These are phyloP conservation scores for Dolichomitus sp. DNA, from an alignment of 2,888 invertebrate species.

Conservation along the genomic window DNA sequence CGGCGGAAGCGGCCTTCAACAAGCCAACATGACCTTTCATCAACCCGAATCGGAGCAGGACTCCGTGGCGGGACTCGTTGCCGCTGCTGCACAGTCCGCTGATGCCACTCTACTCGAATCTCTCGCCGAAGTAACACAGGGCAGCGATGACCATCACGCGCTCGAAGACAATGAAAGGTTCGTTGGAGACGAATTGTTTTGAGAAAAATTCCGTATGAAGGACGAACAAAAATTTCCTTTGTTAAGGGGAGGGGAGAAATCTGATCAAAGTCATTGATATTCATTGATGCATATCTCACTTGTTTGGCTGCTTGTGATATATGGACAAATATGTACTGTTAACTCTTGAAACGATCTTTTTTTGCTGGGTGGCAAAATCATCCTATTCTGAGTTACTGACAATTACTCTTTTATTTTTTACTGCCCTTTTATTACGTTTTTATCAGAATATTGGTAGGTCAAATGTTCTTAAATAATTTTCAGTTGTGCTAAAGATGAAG, in stretches of 20 bases:
- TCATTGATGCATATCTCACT: too few relatives aligned
- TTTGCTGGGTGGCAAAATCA: too few relatives aligned
- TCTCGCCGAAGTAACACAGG: slow-evolving; percentile 85
- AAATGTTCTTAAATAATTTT: too few relatives aligned
- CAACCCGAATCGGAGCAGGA: slow-evolving; percentile 75
- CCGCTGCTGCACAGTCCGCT: slow-evolving; percentile 75
- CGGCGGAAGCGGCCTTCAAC: slow-evolving; percentile 58
- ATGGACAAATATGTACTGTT: too few relatives aligned
- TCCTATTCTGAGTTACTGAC: too few relatives aligned
- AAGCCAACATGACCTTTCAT: slow-evolving; percentile 70
- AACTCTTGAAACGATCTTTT: too few relatives aligned
- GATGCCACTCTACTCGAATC: slow-evolving; percentile 84
- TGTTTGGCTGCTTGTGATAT: too few relatives aligned
- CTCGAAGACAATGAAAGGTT: slow-evolving; percentile 87
- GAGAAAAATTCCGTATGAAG: background rate
- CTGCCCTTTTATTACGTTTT: too few relatives aligned
- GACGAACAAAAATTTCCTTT: background rate
- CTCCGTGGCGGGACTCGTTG: slow-evolving; percentile 81
- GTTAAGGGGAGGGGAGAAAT: background rate
- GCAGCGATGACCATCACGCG: slow-evolving; percentile 82
- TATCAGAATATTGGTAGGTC: too few relatives aligned
- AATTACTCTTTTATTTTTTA: too few relatives aligned
- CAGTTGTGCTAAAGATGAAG: too few relatives aligned
- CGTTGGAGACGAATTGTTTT: slow-evolving; percentile 53
- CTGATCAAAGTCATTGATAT: too few relatives aligned